Conservation (phyloP, 1,140 invertebrate species). For the Mizuhopecten yessoensis region DNA sequence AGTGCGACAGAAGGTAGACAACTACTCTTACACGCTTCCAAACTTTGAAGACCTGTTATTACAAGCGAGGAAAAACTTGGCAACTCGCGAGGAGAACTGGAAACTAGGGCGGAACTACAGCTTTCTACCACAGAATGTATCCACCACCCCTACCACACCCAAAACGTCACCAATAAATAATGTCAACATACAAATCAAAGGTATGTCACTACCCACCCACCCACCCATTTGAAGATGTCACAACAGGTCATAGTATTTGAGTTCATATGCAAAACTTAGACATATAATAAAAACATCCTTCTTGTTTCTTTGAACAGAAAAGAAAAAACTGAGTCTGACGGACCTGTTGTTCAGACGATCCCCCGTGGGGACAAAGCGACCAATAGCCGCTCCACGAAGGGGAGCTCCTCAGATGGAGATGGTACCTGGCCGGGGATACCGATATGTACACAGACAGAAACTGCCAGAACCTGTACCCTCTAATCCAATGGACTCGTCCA, state of each 20-base stretch:
- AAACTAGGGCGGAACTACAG: conserved; percentile 26
- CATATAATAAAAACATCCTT: neutral
- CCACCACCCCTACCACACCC: neutral
- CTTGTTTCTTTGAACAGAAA: conserved; percentile 71
- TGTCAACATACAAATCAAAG: neutral
- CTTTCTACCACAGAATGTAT: neutral
- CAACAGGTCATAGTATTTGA: too few relatives aligned
- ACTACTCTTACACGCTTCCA: conserved; percentile 88
- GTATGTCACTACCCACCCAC: neutral
- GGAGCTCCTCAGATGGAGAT: conserved; percentile 68
- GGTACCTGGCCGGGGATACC: conserved; percentile 71
- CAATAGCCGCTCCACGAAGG: conserved; percentile 47
- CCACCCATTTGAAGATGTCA: neutral
- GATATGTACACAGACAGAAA: conserved; percentile 72
- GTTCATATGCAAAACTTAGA: too few relatives aligned
- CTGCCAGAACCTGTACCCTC: conserved; percentile 63
- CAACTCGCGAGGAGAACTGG: conserved; percentile 79
- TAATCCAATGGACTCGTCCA: conserved; percentile 80
- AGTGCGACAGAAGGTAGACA: conserved; percentile 94
- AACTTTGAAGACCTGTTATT: conserved; percentile 87
- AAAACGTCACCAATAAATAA: conserved; percentile 9
- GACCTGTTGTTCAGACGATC: conserved; percentile 80
- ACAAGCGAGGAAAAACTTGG: conserved; percentile 89
- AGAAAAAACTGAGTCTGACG: conserved; percentile 77
- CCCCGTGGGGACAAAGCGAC: conserved; percentile 54